Conservation (phyloP, 2,797 vertebrate species). For the Schizopygopsis malacanthus region DNA sequence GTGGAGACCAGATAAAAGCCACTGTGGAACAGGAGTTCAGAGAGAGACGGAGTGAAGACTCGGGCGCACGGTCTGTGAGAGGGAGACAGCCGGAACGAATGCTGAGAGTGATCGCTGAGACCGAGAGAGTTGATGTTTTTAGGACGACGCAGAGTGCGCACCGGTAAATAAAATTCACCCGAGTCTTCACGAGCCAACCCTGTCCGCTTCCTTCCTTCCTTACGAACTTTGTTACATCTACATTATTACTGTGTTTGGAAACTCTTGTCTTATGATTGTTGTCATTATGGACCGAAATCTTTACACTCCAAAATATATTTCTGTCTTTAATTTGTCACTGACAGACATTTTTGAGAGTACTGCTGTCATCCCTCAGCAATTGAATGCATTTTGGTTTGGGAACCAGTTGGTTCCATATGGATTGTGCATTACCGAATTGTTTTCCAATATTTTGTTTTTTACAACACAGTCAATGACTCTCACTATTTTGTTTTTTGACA, state of each 20-base stretch:
- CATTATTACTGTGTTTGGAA: conserved; percentile 65
- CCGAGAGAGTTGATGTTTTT: no score
- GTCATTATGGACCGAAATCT: conserved; percentile 65
- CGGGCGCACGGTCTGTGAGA: no score
- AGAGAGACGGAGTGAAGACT: no score
- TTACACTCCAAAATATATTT: conserved; percentile 54
- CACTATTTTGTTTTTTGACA: conserved; percentile 65
- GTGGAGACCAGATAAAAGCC: no score
- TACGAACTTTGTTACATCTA: conserved; percentile 48
- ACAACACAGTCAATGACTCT: conserved; percentile 68
- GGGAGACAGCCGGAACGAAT: no score
- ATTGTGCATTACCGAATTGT: conserved; percentile 9
- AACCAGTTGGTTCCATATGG: conserved; percentile 38
- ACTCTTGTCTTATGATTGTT: conserved; percentile 63
- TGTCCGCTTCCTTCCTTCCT: no score
- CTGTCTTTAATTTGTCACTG: conserved; percentile 67
- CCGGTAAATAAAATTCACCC: no score
- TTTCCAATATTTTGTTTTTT: conserved; percentile 59
- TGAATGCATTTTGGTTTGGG: conserved; percentile 49
- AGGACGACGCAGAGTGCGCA: no score
- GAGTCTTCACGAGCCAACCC: no score
- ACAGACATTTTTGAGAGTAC: conserved; percentile 69
- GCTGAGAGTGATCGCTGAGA: no score
- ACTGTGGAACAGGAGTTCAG: no score
- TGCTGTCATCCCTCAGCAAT: conserved; percentile 64